phyloP scores from a whole-genome alignment of 2,888 invertebrate species.

The Nasonia oneida region DNA sequence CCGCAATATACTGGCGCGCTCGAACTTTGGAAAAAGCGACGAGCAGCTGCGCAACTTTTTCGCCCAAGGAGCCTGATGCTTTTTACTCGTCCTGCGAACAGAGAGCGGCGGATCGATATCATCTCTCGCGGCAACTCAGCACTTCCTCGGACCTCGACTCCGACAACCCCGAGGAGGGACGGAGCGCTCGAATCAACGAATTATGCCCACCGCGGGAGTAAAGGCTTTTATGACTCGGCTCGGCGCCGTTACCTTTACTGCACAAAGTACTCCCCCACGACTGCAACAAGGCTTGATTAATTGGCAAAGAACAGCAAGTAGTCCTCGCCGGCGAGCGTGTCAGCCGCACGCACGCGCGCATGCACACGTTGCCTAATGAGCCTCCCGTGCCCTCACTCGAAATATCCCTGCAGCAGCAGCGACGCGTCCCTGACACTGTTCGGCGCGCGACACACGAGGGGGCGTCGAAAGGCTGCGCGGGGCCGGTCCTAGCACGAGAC shows the following conservation, averaged over 20 bases:
- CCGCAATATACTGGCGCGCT: neutral
- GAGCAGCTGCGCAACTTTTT: slow-evolving; percentile 26
- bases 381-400: neutral
- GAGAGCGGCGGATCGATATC: neutral
- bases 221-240: too few relatives aligned
- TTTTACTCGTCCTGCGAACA: neutral
- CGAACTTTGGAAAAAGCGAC: slow-evolving; percentile 9
- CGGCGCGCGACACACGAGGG: neutral
- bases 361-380: neutral
- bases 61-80: slow-evolving; percentile 20
- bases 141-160: neutral
- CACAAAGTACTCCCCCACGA: too few relatives aligned
- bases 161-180: too few relatives aligned
- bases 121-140: slow-evolving; percentile 23
- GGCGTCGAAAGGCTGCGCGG: neutral
- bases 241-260: too few relatives aligned
- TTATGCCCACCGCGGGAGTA: too few relatives aligned
- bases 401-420: neutral
- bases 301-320: too few relatives aligned
- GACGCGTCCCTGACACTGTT: neutral
- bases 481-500: too few relatives aligned
- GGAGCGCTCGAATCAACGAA: too few relatives aligned
- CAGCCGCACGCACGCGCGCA: neutral
- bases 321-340: neutral
- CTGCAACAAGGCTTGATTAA: too few relatives aligned